These are phyloP conservation scores for Sarcoramphus papa DNA, from an alignment of 2,797 vertebrate species.

Conservation along the genomic window DNA sequence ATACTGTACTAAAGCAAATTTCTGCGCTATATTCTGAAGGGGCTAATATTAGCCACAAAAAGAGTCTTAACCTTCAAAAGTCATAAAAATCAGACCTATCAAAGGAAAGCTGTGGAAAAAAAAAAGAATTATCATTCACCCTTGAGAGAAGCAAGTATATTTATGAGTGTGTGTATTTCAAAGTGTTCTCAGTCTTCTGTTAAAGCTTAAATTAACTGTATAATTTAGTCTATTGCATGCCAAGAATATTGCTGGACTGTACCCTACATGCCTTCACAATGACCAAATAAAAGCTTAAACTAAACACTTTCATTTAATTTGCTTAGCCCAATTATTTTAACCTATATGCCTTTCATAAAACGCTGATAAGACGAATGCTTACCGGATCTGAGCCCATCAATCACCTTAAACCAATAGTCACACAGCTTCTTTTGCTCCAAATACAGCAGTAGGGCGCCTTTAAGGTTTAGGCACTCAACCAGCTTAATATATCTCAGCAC, in stretches of 20 bases:
- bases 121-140: not conserved
- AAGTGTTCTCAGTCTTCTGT: not conserved
- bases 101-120: not conserved
- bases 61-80: not conserved
- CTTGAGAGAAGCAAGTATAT: not conserved
- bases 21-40: not conserved
- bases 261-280: not conserved
- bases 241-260: not conserved
- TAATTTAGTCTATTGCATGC: not conserved
- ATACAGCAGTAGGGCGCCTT: not conserved
- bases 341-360: not conserved
- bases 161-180: not conserved
- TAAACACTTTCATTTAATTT: not conserved
- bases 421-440: not conserved
- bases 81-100: not conserved
- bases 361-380: not conserved
- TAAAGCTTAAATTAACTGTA: not conserved
- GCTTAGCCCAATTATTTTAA: not conserved
- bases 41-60: not conserved
- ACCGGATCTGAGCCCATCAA: not conserved
- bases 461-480: slow-evolving; percentile 3
- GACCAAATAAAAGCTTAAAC: not conserved
- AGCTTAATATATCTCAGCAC: not conserved
- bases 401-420: not conserved
- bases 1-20: not conserved